Conservation (phyloP, 2,113 vertebrate genomes). For the Saccopteryx leptura region DNA sequence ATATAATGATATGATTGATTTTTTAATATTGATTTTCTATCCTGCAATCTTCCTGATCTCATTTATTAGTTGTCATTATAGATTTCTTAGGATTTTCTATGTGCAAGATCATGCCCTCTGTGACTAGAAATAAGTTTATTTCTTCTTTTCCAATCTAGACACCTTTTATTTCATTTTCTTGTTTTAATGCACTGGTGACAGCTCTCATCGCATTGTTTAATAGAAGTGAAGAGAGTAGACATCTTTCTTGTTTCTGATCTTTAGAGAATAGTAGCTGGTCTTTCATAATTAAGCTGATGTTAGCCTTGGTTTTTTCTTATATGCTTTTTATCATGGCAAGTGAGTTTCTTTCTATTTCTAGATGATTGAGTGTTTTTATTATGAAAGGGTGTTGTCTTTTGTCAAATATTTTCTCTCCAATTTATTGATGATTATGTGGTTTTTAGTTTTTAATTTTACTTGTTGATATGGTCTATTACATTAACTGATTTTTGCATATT, state of each 20-base stretch:
- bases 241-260: conserved; percentile 18
- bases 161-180: background rate
- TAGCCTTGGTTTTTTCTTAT: background rate
- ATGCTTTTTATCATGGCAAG: background rate
- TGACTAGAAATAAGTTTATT: background rate
- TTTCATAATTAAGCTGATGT: conserved; percentile 46
- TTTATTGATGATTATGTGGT: background rate
- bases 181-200: background rate
- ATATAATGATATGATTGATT: background rate
- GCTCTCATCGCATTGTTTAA: background rate
- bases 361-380: background rate
- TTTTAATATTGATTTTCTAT: background rate
- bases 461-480: background rate
- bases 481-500: background rate
- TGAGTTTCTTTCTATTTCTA: background rate
- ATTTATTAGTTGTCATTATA: background rate
- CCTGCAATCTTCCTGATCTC: background rate
- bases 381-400: background rate
- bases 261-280: background rate
- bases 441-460: conserved; percentile 11
- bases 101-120: background rate
- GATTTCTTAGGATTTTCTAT: background rate
- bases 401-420: background rate
- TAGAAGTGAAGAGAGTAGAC: background rate
- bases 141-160: conserved; percentile 11